Percentiles rank a stretch among this genome's conserved stretches.
phyloP scores from a whole-genome alignment of 1,140 invertebrate species.

The Palaemon carinicauda region DNA sequence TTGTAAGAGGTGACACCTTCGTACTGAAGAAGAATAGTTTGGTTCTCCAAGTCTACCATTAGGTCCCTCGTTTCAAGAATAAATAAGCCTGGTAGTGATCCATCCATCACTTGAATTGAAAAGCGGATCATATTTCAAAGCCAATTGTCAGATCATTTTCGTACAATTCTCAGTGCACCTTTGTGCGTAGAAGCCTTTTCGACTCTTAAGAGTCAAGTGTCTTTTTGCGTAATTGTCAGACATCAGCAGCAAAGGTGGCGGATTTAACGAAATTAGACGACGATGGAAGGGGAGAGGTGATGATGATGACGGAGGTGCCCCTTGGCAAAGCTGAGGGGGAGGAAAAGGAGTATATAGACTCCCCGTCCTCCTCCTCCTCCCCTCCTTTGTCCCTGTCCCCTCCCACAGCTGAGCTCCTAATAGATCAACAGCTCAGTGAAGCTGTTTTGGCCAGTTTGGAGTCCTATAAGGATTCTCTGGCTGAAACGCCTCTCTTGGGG shows the following conservation, averaged over 20 bases:
- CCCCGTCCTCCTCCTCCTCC: background rate
- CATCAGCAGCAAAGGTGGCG: background rate
- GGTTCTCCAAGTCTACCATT: too few species aligned
- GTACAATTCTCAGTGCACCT: too few species aligned
- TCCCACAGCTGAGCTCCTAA: background rate
- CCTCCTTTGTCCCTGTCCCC: background rate
- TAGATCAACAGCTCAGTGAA: background rate
- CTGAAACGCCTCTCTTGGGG: constrained; percentile 15
- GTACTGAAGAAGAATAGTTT: too few species aligned
- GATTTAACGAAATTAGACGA: background rate
- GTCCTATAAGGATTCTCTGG: constrained; percentile 15
- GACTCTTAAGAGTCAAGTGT: background rate
- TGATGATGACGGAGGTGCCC: constrained; percentile 15
- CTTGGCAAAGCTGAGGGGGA: background rate
- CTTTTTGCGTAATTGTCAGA: background rate
- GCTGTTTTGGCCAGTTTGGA: constrained; percentile 14
- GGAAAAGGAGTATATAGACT: background rate
- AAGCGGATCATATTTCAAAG: too few species aligned
- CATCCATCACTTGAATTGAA: too few species aligned
- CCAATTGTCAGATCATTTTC: too few species aligned
- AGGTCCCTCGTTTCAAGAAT: too few species aligned
- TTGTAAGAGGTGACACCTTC: too few species aligned
- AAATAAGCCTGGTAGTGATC: too few species aligned
- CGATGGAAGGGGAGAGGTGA: background rate
- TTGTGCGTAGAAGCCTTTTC: background rate